A percentile compares a stretch with the other conserved stretches of the same genome.
These are phyloP conservation scores for Stomorhina lunata DNA, from an alignment of 2,888 invertebrate genomes.

Conservation along the genomic window DNA sequence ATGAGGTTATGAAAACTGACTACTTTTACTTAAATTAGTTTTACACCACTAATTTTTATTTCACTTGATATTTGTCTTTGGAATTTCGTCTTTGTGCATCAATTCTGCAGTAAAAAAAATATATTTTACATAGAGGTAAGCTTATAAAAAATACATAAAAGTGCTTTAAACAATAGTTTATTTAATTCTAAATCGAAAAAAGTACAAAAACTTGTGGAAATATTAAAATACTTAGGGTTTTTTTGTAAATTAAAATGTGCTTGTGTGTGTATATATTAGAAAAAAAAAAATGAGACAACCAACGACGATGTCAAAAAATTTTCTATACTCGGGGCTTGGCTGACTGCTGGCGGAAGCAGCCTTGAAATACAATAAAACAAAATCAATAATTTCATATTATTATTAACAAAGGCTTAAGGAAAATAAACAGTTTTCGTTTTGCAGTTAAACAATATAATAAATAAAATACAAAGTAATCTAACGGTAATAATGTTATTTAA, in stretches of 20 bases:
- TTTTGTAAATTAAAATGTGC: conserved; percentile 18
- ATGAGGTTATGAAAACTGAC: conserved; percentile 11
- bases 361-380: conserved; percentile 57
- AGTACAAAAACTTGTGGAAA: not conserved
- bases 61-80: conserved; percentile 68
- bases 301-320: conserved; percentile 28
- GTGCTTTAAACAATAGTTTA: not conserved
- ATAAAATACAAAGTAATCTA: not conserved
- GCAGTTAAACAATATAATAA: not conserved
- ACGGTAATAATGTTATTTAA: not conserved
- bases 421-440: not conserved
- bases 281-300: conserved; percentile 39
- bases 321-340: conserved; percentile 57
- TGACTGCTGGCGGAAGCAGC: conserved; percentile 63
- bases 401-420: not conserved
- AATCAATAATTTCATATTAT: conserved; percentile 60
- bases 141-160: conserved; percentile 26
- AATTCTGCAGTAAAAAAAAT: conserved; percentile 68
- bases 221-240: not conserved
- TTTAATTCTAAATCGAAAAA: not conserved
- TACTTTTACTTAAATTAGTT: conserved; percentile 26
- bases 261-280: conserved; percentile 17
- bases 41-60: conserved; percentile 56
- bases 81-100: conserved; percentile 69
- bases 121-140: conserved; percentile 68